Base-by-base conservation (phyloP, 2,113 vertebrate species). In the Centropus bengalensis region DNA sequence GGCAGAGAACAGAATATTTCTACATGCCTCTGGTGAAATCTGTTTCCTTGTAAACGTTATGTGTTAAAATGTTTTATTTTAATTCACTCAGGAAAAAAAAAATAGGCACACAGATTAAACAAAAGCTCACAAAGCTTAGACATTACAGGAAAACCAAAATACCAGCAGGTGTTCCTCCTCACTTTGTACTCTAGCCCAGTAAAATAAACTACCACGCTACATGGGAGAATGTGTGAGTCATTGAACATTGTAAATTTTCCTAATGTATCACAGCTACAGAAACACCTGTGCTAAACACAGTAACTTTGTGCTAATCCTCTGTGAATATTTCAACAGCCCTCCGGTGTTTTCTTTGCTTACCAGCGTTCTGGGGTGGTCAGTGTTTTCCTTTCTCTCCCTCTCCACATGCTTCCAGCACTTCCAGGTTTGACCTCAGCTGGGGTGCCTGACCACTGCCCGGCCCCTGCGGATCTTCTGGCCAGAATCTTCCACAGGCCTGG, bases 261-360 rank as follows among this genome's bases (percentile, higher is more conserved):
- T 83, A 93, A 94, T 76, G 38, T 40, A 74, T 95, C 90, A 94
- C 96, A 95, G 89, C 94, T 85, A 93, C 89, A 97, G 96, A 83
- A 94, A 88, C 84, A 96, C 82, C 88, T 96, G 95, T 59, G 70
- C 91, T 93, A 92, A 95, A 95, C 93, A 88, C 78, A 88, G 80
- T 93, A 95, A 83, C 87, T 96, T 95, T 85, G 92, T 95, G 93
- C 89, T 93, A 95, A 97, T 97, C 93, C 95, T 87, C 52, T 78
- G 52, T 8, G 59, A 89, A 64, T 73, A 94, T 89, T 94, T 89
- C 85, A 92, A 62, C 88, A 96, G 79, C 86, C 92, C 91, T 86
- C 67, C 74, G 76, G 86, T 78, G 74, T 67, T 82, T 86, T 94
- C 74, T 33, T 76, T 89, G 75, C 71, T 71, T 79, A 54, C 66